Evolutionary conservation across 1,140 invertebrate genomes (phyloP).

Genomic region (Mercenaria mercenaria): DNA sequence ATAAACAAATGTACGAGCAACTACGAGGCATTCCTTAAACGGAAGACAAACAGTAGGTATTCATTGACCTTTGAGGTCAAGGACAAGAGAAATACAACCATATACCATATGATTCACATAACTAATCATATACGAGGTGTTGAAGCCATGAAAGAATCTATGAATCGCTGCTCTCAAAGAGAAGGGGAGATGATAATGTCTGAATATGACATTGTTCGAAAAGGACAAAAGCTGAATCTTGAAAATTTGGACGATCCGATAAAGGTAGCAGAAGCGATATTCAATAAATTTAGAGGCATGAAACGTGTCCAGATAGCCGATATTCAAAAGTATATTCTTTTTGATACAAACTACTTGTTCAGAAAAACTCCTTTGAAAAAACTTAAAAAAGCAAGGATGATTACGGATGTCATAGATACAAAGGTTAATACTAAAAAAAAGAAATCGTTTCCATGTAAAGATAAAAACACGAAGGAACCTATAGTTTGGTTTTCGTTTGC

Average conservation of each 20-base stretch:
- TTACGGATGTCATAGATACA: background rate
- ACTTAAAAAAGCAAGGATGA: background rate
- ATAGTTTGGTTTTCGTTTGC: background rate
- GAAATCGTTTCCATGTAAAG: background rate
- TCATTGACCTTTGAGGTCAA: background rate
- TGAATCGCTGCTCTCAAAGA: background rate
- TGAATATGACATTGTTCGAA: background rate
- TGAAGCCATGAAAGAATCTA: slow-evolving; percentile 30
- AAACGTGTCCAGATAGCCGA: background rate
- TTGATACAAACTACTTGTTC: background rate
- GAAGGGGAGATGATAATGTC: slow-evolving; percentile 22
- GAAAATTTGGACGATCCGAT: background rate
- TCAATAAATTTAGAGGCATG: background rate
- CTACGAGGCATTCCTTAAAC: background rate
- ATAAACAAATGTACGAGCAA: background rate
- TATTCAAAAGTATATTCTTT: background rate
- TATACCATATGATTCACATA: slow-evolving; percentile 33
- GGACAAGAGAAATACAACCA: background rate
- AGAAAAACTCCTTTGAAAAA: background rate
- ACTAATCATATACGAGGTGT: background rate
- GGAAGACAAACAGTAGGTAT: background rate
- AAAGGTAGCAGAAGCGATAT: slow-evolving; percentile 11
- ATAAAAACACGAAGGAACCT: background rate
- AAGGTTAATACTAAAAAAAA: background rate
- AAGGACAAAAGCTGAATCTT: slow-evolving; percentile 22